Percentiles rank a stretch among this genome's conserved stretches.
Evolutionary conservation across 2,113 vertebrate genomes (phyloP).

Genomic region (Dasyornis broadbenti): DNA sequence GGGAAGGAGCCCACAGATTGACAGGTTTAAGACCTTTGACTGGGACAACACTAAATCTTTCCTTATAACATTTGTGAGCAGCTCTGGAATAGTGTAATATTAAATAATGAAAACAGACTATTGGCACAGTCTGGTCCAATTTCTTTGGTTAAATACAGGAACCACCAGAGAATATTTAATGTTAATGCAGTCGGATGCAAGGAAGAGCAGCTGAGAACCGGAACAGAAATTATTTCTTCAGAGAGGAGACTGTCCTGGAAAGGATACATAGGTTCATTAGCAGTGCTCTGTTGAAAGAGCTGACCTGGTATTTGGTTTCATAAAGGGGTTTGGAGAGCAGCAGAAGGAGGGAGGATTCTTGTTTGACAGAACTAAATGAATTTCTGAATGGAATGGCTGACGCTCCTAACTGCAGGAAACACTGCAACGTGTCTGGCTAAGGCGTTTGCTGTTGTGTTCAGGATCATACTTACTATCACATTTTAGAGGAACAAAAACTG

Average conservation of each 20-base stretch:
- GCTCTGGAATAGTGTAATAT: neutral
- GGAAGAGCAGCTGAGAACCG: neutral
- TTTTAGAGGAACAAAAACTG: neutral
- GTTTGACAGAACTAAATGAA: neutral
- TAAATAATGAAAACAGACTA: neutral
- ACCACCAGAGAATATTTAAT: neutral
- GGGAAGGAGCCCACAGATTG: neutral
- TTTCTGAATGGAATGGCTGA: neutral
- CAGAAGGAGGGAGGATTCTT: neutral
- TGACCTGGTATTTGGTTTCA: neutral
- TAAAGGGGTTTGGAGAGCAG: neutral
- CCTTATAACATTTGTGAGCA: neutral
- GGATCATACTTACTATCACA: neutral
- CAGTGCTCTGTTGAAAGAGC: neutral
- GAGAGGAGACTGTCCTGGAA: neutral
- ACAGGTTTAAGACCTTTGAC: neutral
- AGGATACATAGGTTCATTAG: neutral
- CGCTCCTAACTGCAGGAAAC: neutral
- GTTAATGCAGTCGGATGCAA: neutral
- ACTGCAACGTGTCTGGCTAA: neutral
- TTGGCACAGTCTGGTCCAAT: neutral
- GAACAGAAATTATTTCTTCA: neutral
- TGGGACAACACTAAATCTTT: neutral
- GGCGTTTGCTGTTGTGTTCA: neutral
- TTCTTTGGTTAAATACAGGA: slow-evolving; percentile 6